These are phyloP conservation scores for Lacerta agilis DNA, from an alignment of 2,797 vertebrate genomes.

Conservation along the genomic window DNA sequence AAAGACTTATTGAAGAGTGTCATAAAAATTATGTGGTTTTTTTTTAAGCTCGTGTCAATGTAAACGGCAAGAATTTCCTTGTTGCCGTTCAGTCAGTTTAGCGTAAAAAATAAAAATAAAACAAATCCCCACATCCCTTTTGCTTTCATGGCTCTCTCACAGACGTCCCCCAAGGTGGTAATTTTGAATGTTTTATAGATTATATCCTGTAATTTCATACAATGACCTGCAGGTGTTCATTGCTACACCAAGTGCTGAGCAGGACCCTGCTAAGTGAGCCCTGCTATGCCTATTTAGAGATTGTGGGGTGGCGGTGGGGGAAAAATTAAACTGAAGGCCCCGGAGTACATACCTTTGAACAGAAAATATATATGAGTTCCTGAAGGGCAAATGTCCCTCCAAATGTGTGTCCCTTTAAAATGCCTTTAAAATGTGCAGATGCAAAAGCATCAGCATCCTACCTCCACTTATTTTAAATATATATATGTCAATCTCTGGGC, in stretches of 20 bases:
- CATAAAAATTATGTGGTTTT: not conserved
- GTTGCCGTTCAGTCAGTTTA: constrained; percentile 24
- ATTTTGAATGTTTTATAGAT: constrained; percentile 6
- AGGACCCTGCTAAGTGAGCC: too few species aligned
- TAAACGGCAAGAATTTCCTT: constrained; percentile 21
- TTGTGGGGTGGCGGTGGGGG: not conserved
- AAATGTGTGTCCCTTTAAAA: not conserved
- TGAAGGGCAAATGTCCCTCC: too few species aligned
- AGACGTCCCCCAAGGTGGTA: not conserved
- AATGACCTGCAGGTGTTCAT: not conserved
- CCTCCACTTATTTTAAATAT: not conserved
- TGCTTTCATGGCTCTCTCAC: constrained; percentile 1
- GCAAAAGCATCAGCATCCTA: not conserved
- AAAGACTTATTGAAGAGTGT: constrained; percentile 35
- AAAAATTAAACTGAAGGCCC: not conserved
- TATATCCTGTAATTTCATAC: constrained; percentile 12
- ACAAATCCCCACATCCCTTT: not conserved
- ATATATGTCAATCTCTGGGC: too few species aligned
- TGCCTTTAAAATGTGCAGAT: not conserved
- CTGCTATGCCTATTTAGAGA: not conserved
- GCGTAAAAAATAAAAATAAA: not conserved
- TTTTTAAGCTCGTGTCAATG: not conserved
- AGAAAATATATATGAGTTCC: not conserved
- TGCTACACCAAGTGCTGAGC: not conserved
- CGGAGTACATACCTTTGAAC: not conserved